Evolutionary conservation across 2,888 invertebrate genomes (phyloP).

Genomic region (Perdita meconis): DNA sequence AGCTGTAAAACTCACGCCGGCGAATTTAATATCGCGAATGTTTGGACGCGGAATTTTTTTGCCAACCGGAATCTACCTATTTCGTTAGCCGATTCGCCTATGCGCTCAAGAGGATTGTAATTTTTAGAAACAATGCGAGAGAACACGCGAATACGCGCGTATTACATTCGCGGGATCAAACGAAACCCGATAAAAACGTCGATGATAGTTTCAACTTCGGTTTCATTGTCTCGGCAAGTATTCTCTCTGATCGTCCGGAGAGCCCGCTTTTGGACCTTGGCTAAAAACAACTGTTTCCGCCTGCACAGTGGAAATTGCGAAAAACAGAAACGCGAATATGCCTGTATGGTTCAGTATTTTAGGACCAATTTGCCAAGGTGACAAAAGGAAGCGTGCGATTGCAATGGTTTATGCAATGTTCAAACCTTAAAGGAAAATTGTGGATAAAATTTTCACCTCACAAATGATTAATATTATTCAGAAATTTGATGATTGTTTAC

Average conservation of each 20-base stretch:
- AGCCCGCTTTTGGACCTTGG: conserved; percentile 5
- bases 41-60: neutral
- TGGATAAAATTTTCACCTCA: too few relatives aligned
- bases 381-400: too few relatives aligned
- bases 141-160: conserved; percentile 9
- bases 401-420: too few relatives aligned
- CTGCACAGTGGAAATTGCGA: too few relatives aligned
- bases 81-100: conserved; percentile 39
- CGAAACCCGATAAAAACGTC: neutral
- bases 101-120: conserved; percentile 9
- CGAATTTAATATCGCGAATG: conserved; percentile 24
- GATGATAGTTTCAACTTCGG: neutral
- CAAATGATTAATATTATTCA: too few relatives aligned
- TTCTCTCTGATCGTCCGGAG: neutral
- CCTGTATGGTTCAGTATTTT: too few relatives aligned
- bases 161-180: conserved; percentile 13
- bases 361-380: too few relatives aligned
- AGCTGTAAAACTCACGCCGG: conserved; percentile 27
- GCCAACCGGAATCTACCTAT: conserved; percentile 31
- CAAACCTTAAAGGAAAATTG: too few relatives aligned
- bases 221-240: neutral
- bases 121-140: conserved; percentile 35
- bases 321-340: too few relatives aligned
- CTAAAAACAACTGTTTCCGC: too few relatives aligned
- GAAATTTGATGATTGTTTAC: too few relatives aligned